A percentile compares a stretch with the other conserved stretches of the same genome.
These are phyloP conservation scores for Nomada hirtipes DNA, from an alignment of 2,888 invertebrate species.

Conservation along the genomic window DNA sequence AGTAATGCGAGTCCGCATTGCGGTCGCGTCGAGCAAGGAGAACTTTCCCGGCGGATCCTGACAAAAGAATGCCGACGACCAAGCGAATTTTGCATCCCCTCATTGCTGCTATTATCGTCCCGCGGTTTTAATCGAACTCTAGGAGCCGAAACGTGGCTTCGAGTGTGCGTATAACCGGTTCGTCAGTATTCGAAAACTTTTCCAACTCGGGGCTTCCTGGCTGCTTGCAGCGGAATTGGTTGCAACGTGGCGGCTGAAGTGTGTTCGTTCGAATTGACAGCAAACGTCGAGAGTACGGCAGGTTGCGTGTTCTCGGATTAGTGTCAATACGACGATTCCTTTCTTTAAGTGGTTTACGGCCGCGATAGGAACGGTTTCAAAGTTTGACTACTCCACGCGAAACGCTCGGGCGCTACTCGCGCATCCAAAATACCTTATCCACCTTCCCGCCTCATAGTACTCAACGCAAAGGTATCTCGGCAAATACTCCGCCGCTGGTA, in stretches of 20 bases:
- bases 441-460: neutral
- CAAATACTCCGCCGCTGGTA: neutral
- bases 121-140: constrained; percentile 47
- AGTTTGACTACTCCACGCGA: no score
- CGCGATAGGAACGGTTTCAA: no score
- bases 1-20: constrained; percentile 62
- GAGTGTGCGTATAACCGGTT: constrained; percentile 18
- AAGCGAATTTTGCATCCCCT: constrained; percentile 7
- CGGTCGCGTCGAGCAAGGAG: constrained; percentile 28
- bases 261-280: neutral
- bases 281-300: neutral
- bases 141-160: neutral
- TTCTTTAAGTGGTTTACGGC: neutral
- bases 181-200: constrained; percentile 41
- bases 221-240: no score
- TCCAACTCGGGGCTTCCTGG: constrained; percentile 7
- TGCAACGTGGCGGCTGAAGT: no score
- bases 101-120: constrained; percentile 18
- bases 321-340: neutral
- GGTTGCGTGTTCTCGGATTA: neutral
- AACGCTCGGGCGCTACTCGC: no score
- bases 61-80: constrained; percentile 24
- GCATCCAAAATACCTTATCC: no score
- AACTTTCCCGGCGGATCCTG: constrained; percentile 19
- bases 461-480: no score